Conservation (phyloP, 2,113 vertebrate genomes). For the Chrysemys picta region DNA sequence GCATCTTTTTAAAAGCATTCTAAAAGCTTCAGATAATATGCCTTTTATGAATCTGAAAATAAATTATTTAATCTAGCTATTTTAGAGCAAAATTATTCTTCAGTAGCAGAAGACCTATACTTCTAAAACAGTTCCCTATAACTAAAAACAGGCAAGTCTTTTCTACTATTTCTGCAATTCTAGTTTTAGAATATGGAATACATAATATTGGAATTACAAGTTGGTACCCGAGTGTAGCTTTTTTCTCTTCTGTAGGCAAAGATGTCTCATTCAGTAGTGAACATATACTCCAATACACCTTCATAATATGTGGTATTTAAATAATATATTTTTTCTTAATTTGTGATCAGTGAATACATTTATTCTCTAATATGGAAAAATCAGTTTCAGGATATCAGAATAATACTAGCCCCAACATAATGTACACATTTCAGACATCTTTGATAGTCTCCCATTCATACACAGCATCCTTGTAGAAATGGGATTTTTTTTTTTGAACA, state of each 20-base stretch:
- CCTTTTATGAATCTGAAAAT: neutral
- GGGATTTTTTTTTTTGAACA: neutral
- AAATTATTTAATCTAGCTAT: neutral
- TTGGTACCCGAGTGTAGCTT: rapidly evolving
- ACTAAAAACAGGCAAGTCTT: neutral
- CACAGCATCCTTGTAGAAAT: rapidly evolving
- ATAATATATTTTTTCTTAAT: neutral
- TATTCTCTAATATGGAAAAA: neutral
- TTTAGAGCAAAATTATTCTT: neutral
- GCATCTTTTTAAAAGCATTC: neutral
- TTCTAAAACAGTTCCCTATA: neutral
- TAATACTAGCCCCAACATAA: neutral
- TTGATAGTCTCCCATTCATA: neutral
- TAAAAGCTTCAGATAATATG: rapidly evolving
- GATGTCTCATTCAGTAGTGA: neutral
- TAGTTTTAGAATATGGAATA: neutral
- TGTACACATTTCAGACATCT: neutral
- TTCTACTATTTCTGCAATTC: neutral
- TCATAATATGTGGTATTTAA: neutral
- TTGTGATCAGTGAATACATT: neutral
- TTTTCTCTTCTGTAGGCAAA: neutral
- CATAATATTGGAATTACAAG: neutral
- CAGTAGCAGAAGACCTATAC: neutral
- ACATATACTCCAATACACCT: neutral
- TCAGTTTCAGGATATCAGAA: neutral